Evolutionary conservation across 2,797 vertebrate genomes (phyloP), one percentile per base, ranked within the genome.

Genomic region (Kryptopterus vitreolus): DNA sequence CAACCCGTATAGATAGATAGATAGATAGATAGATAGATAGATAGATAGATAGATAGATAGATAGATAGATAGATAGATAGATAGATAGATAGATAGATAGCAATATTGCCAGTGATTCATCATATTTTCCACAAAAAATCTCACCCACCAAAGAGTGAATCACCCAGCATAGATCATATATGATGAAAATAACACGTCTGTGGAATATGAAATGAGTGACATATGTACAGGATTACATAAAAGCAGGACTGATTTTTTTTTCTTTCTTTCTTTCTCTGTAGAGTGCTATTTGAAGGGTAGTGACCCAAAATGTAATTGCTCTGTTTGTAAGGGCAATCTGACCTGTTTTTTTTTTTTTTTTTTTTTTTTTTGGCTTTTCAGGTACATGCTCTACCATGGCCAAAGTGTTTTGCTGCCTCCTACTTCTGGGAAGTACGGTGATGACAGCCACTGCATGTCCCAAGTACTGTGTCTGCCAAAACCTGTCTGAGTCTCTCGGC

Each of bases 381-480:
- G 97, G 94, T 86, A 90, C 87, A 85, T 94, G 93, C 96, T 94
- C 91, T 96, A 98, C 93, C 94, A 99, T 99, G 98, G 98, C 98
- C 96, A 97, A 95, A 92, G 93, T 97, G 94, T 92, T 98, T 92
- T 94, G 94, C 87, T 88, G 95, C 91, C 93, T 99, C 93, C 94
- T 99, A 92, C 92, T 98, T 80, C 94, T 99, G 95, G 97, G 96
- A 96, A 96, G 95, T 89, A 92, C 94, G 88, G 91, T 95, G 29
- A 94, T 91, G 82, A 94, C 92, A 87, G 96, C 95, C 87, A 94
- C 94, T 5, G 96, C 96, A 89, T 99, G 98, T 93, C 98, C 98
- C 86, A 99, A 99, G 93, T 99, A 99, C 74, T 99, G 98, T 78
- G 95, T 97, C 88, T 99, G 98, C 89, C 98, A 99, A 93, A 99